These are phyloP conservation scores for Phodopus roborovskii DNA, from an alignment of 2,113 vertebrate species.

Conservation along the genomic window DNA sequence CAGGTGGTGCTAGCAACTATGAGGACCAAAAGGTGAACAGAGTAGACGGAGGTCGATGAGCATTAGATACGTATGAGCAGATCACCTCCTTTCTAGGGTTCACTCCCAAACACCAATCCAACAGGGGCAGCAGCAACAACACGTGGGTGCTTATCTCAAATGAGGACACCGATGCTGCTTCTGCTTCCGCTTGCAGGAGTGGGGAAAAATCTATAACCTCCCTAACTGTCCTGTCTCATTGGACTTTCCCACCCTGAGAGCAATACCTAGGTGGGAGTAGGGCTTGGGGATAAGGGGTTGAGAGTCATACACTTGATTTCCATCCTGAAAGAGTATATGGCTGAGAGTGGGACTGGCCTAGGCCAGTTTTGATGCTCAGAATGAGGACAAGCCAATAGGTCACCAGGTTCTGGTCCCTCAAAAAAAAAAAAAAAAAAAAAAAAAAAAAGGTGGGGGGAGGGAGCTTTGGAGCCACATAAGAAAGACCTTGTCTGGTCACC, in stretches of 20 bases:
- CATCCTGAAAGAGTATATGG: background rate
- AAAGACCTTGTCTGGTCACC: background rate
- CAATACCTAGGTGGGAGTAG: background rate
- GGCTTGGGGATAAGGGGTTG: background rate
- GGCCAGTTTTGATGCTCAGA: background rate
- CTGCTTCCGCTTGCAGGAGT: background rate
- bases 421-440: no score
- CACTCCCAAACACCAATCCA: background rate
- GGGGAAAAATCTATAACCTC: background rate
- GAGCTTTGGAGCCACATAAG: background rate
- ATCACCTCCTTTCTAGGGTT: background rate
- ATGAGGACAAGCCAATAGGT: background rate
- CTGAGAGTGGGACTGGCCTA: rapidly evolving
- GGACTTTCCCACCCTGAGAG: background rate
- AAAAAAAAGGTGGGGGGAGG: no score
- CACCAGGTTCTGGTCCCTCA: background rate
- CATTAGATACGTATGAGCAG: background rate
- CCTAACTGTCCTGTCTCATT: background rate
- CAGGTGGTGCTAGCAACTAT: background rate
- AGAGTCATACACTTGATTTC: background rate
- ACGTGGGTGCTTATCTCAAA: background rate
- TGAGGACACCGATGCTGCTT: background rate
- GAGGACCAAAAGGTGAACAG: background rate
- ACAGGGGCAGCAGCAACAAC: no score
- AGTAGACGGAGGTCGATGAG: background rate